Evolutionary conservation across 2,113 vertebrate genomes (phyloP), one percentile per base, ranked within the genome.

Genomic region (Lethenteron camtschaticum): DNA sequence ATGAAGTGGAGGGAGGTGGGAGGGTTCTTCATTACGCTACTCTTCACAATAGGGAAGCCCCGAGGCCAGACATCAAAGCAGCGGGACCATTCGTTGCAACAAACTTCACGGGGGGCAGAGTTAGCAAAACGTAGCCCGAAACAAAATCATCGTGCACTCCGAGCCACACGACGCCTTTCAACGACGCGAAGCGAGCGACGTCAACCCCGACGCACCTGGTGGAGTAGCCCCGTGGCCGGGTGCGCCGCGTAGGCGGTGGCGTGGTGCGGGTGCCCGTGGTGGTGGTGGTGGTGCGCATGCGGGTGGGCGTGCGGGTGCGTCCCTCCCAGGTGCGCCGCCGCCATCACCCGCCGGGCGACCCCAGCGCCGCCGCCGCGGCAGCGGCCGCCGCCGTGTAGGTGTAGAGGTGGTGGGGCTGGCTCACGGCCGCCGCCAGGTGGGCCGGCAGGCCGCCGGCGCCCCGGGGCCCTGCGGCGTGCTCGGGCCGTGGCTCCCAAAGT

Each of bases 361-460:
- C 87, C 79, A 96, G 81, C 57, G 92, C 86, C 0, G 90, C 81
- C 41, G 41, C 41, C 41, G 41, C 41, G 41, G 41, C 41, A 41
- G 41, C 41, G 41, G 41, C 41, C 0, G 90, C 89, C 7, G 86
- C 77, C 0, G 94, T 85, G 80, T 99, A 96, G 68, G 92, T 85
- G 80, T 96, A 96, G 71, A 99, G 87, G 78, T 99, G 94, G 78
- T 99, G 94, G 56, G 90, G 89, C 75, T 95, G 94, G 74, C 86
- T 76, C 20, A 56, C 69, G 13, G 90, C 84, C 0, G 69, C 83
- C 1, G 89, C 83, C 82, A 95, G 75, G 77, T 99, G 94, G 2
- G 92, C 24, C n/a, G 63, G n/a, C 63, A 66, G 63, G 63, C 63
- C 24, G n/a, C 63, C 24, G 10, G 63, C n/a, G 24, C n/a, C n/a